A percentile compares a stretch with the other conserved stretches of the same genome.
Conservation (phyloP, 2,888 invertebrate species). For the Lasioglossum zephyrum region DNA sequence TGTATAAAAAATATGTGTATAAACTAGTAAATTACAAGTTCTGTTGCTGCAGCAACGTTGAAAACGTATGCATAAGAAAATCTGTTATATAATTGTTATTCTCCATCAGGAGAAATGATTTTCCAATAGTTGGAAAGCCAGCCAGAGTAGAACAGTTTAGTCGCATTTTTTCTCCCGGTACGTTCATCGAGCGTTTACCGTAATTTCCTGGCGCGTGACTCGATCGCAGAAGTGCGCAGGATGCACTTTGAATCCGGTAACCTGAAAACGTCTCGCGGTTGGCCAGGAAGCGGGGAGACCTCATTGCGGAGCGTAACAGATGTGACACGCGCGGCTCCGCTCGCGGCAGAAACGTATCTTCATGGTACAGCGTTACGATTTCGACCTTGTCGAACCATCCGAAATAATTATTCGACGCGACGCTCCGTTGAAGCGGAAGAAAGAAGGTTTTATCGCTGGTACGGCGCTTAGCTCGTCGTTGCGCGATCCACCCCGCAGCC, state of each 20-base stretch:
- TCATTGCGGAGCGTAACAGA: constrained; percentile 9
- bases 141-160: background rate
- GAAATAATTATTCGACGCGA: constrained; percentile 6
- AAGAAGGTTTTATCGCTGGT: background rate
- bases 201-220: constrained; percentile 47
- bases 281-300: background rate
- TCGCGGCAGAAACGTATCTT: background rate
- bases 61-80: too few species aligned
- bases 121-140: background rate
- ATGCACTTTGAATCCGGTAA: constrained; percentile 45
- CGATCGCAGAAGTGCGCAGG: constrained; percentile 4
- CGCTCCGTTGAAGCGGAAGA: background rate
- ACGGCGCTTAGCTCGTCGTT: background rate
- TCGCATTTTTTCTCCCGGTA: background rate
- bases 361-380: background rate
- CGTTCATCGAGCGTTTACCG: constrained; percentile 31
- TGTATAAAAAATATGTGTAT: too few species aligned
- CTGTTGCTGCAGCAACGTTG: too few species aligned
- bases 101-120: background rate
- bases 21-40: too few species aligned
- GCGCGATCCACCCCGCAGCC: constrained; percentile 10
- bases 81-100: too few species aligned
- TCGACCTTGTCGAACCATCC: background rate
- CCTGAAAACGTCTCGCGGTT: constrained; percentile 42
- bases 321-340: background rate